Base-by-base conservation (phyloP, 2,113 vertebrate species). In the Pedetes capensis region DNA sequence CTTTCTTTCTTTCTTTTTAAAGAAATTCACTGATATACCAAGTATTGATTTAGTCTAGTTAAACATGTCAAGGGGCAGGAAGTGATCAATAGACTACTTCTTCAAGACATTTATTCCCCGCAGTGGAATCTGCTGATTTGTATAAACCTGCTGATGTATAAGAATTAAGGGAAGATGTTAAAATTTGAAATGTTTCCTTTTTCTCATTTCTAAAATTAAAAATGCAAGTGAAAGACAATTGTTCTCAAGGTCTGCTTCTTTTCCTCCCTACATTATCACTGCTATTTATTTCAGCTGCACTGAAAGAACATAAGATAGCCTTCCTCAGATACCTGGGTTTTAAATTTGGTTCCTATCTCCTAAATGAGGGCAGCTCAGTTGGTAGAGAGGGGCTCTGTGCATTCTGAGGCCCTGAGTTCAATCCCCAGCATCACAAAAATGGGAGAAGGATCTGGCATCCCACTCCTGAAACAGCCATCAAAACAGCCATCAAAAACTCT, bases 21-120 rank as follows among this genome's bases (percentile, higher is more conserved):
- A 87, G 34, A 81, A 84, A 90, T 79, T 59, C 44, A 81, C 74
- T 80, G 42, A 68, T 39, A 39, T 5, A 39, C 42, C n/a, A 89
- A 86, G n/a, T 63, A 87, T 85, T 92, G 75, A 95, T 83, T 83
- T 74, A 57, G 13, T 92, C 27, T 87, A 53, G 72, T 94, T 94
- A 92, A 88, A 88, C 23, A 76, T 84, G 66, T 76, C 89, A 69
- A 85, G 61, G 64, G 42, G 94, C 20, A 92, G 90, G 90, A 94
- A 76, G 34, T 92, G 80, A 90, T 92, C 93, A 93, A 87, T 72
- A 57, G 47, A 34, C 69, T 51, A 42, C 80, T 61, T 89, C 87
- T 92, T 92, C 37, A 68, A 95, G 95, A 75, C 34, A 80, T 82
- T 82, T 76, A 91, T 89, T 34, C 18, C 13, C 20, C 22, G n/a